phyloP scores from a whole-genome alignment of 2,888 invertebrate genomes.

The Philereme transversata region DNA sequence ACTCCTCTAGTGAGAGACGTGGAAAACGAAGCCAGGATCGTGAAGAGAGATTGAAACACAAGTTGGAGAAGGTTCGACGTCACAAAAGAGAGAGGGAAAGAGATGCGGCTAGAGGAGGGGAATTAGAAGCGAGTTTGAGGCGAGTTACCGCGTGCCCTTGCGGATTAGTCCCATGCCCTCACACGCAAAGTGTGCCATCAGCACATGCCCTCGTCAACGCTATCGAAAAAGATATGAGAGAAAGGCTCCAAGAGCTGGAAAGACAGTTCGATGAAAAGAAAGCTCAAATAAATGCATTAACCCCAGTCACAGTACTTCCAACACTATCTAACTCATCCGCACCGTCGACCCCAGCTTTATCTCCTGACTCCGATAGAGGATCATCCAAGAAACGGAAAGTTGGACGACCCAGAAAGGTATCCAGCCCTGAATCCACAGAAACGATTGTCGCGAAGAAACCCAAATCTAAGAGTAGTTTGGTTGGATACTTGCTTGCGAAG shows the following conservation, averaged over 20 bases:
- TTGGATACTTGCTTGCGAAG: slow-evolving; percentile 87
- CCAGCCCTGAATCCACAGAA: slow-evolving; percentile 87
- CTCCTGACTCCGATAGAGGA: slow-evolving; percentile 76
- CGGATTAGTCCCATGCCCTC: slow-evolving; percentile 57
- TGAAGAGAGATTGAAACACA: slow-evolving; percentile 70
- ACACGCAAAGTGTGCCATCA: slow-evolving; percentile 69
- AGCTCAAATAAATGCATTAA: slow-evolving; percentile 89
- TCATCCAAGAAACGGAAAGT: slow-evolving; percentile 92
- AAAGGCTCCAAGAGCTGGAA: slow-evolving; percentile 91
- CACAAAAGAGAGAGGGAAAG: slow-evolving; percentile 71
- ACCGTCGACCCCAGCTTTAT: slow-evolving; percentile 73
- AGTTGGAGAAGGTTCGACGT: slow-evolving; percentile 75
- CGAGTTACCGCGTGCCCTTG: slow-evolving; percentile 73
- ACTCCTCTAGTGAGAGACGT: slow-evolving; percentile 70
- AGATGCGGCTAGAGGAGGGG: slow-evolving; percentile 64
- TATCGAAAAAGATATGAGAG: slow-evolving; percentile 92
- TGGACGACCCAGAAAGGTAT: slow-evolving; percentile 90
- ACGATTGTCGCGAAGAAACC: slow-evolving; percentile 93
- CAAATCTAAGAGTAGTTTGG: slow-evolving; percentile 86
- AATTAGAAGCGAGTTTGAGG: slow-evolving; percentile 70
- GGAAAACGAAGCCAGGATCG: slow-evolving; percentile 69
- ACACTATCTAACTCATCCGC: slow-evolving; percentile 68
- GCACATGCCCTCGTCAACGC: slow-evolving; percentile 86
- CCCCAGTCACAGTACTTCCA: slow-evolving; percentile 76
- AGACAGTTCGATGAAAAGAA: slow-evolving; percentile 93